Base-by-base conservation (phyloP, 1,140 invertebrate species). In the Lerema accius region DNA sequence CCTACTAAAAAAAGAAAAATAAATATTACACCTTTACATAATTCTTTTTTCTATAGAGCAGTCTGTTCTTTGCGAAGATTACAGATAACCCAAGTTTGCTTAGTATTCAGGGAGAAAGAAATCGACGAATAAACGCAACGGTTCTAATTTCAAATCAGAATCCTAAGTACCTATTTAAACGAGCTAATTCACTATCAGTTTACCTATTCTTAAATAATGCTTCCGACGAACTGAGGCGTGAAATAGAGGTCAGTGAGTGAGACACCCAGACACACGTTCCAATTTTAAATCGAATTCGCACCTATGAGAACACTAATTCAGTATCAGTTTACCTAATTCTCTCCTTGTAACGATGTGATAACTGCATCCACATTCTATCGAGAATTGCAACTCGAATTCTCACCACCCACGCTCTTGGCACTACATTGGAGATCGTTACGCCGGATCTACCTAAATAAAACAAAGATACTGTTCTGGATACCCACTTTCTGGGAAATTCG, bases 401-500 rank as follows among this genome's bases (percentile, higher is more conserved):
- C 71, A 65, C 67, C 63, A 67, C 85, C 85, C 74, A 86, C 86
- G 84, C 80, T 80, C 71, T 89, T 87, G 83, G 84, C 82, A 83
- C 79, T 73, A 40, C 63, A 73, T 72, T 69, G 64, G 73, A 71
- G 71, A 75, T 78, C 71, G 76, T 81, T 80, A 82, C 80, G 74
- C 73, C 64, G 69, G 74, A 78, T 84, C 73, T 68, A 74, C 64
- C 65, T 77, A 86, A 86, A 89, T 86, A 83, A 86, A 81, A 86
- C 80, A 79, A 80, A 84, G 79, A 84, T 75, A 71, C 50, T 78
- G 78, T 68, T 89, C 80, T 72, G 76, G 77, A 86, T 82, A 82
- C 78, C 80, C 74, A 82, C 76, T 84, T 86, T 84, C 84, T 76
- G 50, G 67, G 81, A 74, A 84, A 75, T 73, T 55, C 60, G 71